A percentile compares a stretch with the other conserved stretches of the same genome.
These are phyloP conservation scores for Eumaeus atala DNA, from an alignment of 1,140 invertebrate species.

Conservation along the genomic window DNA sequence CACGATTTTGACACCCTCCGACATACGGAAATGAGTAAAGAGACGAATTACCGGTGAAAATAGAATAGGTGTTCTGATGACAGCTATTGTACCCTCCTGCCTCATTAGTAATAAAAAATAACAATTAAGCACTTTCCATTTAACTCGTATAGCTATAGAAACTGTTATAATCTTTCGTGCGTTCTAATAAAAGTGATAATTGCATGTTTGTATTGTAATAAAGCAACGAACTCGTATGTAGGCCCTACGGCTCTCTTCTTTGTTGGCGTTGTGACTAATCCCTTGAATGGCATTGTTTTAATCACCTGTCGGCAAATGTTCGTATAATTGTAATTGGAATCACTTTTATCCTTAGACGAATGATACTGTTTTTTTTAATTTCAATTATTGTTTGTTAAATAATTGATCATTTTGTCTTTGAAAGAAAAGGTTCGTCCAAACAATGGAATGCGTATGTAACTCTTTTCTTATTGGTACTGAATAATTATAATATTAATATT, in stretches of 20 bases:
- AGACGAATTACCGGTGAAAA: constrained; percentile 5
- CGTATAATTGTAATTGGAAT: constrained; percentile 10
- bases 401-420: no score
- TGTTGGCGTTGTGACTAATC: constrained; percentile 3
- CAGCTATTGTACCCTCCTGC: background rate
- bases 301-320: constrained; percentile 23
- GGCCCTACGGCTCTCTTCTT: background rate
- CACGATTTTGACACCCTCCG: background rate
- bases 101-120: constrained; percentile 13
- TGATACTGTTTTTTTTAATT: no score
- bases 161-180: constrained; percentile 6
- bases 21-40: constrained; percentile 1
- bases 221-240: background rate
- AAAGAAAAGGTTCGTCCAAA: no score
- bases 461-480: no score
- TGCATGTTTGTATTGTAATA: background rate
- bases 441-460: no score
- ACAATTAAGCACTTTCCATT: constrained; percentile 12
- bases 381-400: no score
- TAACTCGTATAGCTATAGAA: background rate
- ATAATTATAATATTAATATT: no score
- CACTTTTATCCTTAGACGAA: background rate
- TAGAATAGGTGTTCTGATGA: constrained; percentile 10
- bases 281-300: constrained; percentile 13
- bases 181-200: background rate